Evolutionary conservation across 2,888 invertebrate genomes (phyloP), one percentile per base, ranked within the genome.

Genomic region (Eupeodes latifasciatus): DNA sequence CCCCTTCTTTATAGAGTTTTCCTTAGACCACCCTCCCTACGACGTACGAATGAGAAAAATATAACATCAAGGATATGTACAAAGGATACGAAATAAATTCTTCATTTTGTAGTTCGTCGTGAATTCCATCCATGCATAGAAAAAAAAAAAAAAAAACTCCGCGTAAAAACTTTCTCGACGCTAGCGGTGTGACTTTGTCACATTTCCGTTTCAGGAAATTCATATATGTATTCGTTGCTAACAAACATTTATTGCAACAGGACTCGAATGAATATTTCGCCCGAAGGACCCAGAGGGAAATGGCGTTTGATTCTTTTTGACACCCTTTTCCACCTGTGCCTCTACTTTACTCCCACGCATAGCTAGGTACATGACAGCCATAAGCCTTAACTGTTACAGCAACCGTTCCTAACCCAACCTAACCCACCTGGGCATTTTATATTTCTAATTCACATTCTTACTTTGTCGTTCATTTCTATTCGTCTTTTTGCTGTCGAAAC

Each of bases 361-460:
- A 27, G 27, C 2, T 27, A 3, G 27, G 27, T 27, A 3, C 27
- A 3, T 27, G 27, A 3, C 27, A 27, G 2, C 47, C 12, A 27
- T 27, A 3, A 12, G 16, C 16, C 66, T 12, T n/a, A 16, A 11
- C 7, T 5, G 49, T 14, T n/a, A 19, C 19, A 19, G 19, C 6
- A 14, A 36, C 36, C 69, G 40, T 40, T 40, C 6, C 27, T 27
- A 27, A 27, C 27, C 27, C 27, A 27, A 9, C 40, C 40, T 7
- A 57, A 36, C 51, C 64, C 75, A 51, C 64, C 55, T 72, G 75
- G 64, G 16, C 62, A 72, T 77, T 27, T 66, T 71, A 76, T 40
- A 67, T 75, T 62, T 77, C 83, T 81, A 80, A 87, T 87, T 80
- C 83, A 74, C 83, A 83, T 87, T 83, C 83, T 76, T 80, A 74